A percentile compares a stretch with the other conserved stretches of the same genome.
These are phyloP conservation scores for Phoeniculus purpureus DNA, from an alignment of 2,797 vertebrate species.

Conservation along the genomic window DNA sequence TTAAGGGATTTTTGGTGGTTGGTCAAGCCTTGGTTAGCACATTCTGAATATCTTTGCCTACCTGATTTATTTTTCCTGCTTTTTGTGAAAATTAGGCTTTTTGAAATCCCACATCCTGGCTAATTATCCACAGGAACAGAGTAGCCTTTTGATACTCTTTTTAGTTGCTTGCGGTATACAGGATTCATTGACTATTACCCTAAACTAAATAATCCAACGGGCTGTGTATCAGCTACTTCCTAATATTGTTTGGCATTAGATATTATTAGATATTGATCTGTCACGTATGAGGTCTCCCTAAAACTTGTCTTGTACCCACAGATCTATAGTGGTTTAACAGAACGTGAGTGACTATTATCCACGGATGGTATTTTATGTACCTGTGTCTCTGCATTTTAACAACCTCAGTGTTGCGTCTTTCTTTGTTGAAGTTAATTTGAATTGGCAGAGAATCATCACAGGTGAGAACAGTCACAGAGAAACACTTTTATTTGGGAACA, in stretches of 20 bases:
- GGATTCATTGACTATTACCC: background rate
- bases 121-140: background rate
- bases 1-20: background rate
- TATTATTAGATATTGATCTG: background rate
- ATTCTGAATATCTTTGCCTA: background rate
- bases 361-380: background rate
- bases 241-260: background rate
- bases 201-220: background rate
- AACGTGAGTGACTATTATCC: background rate
- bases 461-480: background rate
- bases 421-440: background rate
- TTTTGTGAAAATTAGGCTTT: background rate
- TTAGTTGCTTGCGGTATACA: background rate
- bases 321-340: background rate
- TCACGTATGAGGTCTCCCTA: background rate
- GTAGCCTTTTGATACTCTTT: background rate
- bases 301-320: background rate
- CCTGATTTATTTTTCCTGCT: fast-evolving
- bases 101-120: background rate
- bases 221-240: background rate
- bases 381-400: background rate
- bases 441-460: constrained; percentile 18
- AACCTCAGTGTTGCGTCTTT: background rate
- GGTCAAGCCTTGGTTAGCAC: background rate
- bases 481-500: background rate